Conservation (phyloP, 2,888 invertebrate genomes). For the Cheilosia grossa region DNA sequence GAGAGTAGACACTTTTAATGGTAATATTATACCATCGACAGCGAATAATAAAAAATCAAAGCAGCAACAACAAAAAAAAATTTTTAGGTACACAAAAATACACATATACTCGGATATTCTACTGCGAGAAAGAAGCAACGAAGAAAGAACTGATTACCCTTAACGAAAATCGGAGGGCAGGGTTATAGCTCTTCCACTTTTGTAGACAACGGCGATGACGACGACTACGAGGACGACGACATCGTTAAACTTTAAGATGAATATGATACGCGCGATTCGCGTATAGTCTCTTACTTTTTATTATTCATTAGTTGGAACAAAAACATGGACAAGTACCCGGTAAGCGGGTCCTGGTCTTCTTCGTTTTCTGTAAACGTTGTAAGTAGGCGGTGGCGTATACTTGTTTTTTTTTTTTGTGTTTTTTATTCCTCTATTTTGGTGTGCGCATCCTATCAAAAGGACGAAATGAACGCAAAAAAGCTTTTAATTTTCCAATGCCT, state of each 20-base stretch:
- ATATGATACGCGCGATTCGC: slow-evolving; percentile 47
- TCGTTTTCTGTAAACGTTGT: slow-evolving; percentile 49
- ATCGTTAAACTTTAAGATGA: slow-evolving; percentile 71
- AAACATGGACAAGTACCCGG: slow-evolving; percentile 72
- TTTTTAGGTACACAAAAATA: slow-evolving; percentile 38
- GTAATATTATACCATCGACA: slow-evolving; percentile 50
- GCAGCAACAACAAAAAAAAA: slow-evolving; percentile 16
- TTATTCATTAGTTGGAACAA: slow-evolving; percentile 73
- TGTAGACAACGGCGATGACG: slow-evolving; percentile 6
- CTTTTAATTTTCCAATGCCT: slow-evolving; percentile 73
- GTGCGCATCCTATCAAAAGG: slow-evolving; percentile 28
- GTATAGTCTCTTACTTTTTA: slow-evolving; percentile 67
- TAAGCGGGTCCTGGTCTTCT: slow-evolving; percentile 46
- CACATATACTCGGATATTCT: slow-evolving; percentile 11
- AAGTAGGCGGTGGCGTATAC: slow-evolving; percentile 41
- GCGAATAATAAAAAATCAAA: slow-evolving; percentile 40
- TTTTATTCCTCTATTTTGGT: slow-evolving; percentile 27
- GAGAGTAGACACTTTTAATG: slow-evolving; percentile 41
- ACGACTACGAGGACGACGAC: slow-evolving; percentile 29
- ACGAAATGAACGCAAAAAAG: slow-evolving; percentile 60
- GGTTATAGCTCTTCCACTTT: slow-evolving; percentile 11
- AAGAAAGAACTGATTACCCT: slow-evolving; percentile 63
- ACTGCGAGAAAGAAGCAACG: slow-evolving; percentile 13
- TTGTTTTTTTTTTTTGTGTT: slow-evolving; percentile 4
- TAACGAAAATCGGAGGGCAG: slow-evolving; percentile 48